These are phyloP conservation scores for Xyliphius kryptos DNA, from an alignment of 2,113 vertebrate genomes.

Conservation along the genomic window DNA sequence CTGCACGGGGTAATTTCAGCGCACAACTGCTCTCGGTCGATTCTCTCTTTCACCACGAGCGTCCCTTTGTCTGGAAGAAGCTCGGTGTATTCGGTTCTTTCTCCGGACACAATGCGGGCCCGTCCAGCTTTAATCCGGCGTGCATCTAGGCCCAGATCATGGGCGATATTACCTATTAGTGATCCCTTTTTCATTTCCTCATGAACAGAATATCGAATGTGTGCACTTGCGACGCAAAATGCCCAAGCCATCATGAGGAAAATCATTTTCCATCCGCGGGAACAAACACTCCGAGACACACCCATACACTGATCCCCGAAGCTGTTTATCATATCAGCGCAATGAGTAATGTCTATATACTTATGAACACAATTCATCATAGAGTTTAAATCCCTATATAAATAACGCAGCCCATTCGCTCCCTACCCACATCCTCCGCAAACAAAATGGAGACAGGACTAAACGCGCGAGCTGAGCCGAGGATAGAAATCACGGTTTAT, in stretches of 20 bases:
- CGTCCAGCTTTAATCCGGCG: conserved; percentile 12
- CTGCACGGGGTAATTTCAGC: too few species aligned
- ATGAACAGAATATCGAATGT: conserved; percentile 19
- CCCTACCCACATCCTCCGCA: background rate
- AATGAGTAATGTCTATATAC: background rate
- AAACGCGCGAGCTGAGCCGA: background rate
- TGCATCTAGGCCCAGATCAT: conserved; percentile 21
- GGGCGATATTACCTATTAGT: conserved; percentile 17
- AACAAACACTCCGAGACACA: background rate
- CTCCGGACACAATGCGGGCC: conserved; percentile 14
- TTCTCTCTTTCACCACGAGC: too few species aligned
- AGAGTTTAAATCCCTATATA: background rate
- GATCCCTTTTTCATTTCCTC: conserved; percentile 29
- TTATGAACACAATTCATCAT: background rate
- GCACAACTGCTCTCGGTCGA: too few species aligned
- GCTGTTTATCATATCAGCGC: background rate
- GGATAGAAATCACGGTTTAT: conserved; percentile 10
- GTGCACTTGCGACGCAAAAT: background rate
- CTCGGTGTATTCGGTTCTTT: conserved; percentile 19
- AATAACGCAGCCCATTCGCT: background rate
- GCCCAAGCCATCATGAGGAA: background rate
- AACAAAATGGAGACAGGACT: background rate
- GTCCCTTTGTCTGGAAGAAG: too few species aligned
- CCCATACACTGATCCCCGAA: background rate
- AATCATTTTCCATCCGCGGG: background rate